A percentile compares a stretch with the other conserved stretches of the same genome.
phyloP scores from a whole-genome alignment of 2,797 vertebrate species.

The Poeciliopsis presidionis region DNA sequence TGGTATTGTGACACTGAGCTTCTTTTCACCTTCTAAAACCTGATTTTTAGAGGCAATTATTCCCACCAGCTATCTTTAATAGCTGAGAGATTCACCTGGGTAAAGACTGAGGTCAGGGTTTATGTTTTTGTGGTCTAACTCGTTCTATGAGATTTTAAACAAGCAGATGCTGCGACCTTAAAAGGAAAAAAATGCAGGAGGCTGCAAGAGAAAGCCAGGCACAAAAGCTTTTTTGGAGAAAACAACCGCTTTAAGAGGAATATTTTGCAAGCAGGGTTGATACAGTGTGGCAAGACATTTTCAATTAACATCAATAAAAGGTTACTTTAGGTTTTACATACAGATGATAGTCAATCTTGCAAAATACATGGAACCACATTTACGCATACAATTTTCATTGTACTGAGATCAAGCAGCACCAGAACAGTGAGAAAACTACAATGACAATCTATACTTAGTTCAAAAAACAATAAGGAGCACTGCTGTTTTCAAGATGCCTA shows the following conservation, averaged over 20 bases:
- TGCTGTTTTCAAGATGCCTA: slow-evolving; percentile 69
- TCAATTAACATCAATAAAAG: slow-evolving; percentile 82
- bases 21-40: slow-evolving; percentile 66
- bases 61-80: slow-evolving; percentile 41
- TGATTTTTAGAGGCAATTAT: slow-evolving; percentile 46
- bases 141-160: slow-evolving; percentile 45
- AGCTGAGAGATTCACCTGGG: slow-evolving; percentile 47
- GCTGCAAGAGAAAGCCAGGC: slow-evolving; percentile 77
- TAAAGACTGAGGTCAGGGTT: slow-evolving; percentile 42
- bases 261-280: slow-evolving; percentile 81
- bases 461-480: slow-evolving; percentile 52
- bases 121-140: slow-evolving; percentile 43
- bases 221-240: slow-evolving; percentile 77
- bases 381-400: slow-evolving; percentile 78
- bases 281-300: slow-evolving; percentile 81
- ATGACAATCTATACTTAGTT: slow-evolving; percentile 76
- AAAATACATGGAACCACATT: slow-evolving; percentile 81
- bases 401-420: slow-evolving; percentile 80
- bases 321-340: slow-evolving; percentile 80
- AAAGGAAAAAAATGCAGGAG: slow-evolving; percentile 28
- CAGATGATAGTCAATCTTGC: slow-evolving; percentile 82
- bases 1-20: slow-evolving; percentile 84
- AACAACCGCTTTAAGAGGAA: slow-evolving; percentile 78
- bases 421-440: slow-evolving; percentile 79
- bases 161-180: slow-evolving; percentile 56